Conservation (phyloP, 2,888 invertebrate genomes). For the Nephrotoma appendiculata region DNA sequence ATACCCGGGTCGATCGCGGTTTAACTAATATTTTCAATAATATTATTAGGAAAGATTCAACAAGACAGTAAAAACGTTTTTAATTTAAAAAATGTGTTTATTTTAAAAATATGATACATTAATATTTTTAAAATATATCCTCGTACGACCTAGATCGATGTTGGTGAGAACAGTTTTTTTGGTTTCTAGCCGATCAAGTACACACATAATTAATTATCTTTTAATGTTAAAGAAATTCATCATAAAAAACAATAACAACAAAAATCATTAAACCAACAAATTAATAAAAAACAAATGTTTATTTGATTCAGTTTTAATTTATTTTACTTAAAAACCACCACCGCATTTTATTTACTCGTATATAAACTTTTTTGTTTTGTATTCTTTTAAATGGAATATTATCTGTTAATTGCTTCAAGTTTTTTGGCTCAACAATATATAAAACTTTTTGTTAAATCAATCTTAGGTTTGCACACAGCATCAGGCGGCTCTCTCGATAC, state of each 20-base stretch:
- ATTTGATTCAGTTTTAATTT: slow-evolving; percentile 10
- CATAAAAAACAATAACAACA: neutral
- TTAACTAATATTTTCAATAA: neutral
- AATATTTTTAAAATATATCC: neutral
- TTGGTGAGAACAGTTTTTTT: slow-evolving; percentile 9
- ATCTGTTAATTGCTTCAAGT: neutral
- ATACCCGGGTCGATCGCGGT: slow-evolving; percentile 2
- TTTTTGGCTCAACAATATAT: slow-evolving; percentile 1
- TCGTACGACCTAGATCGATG: slow-evolving; percentile 5
- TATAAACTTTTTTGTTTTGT: too few species aligned
- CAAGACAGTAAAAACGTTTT: neutral
- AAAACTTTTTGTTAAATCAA: slow-evolving; percentile 12
- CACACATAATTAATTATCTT: neutral
- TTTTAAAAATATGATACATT: neutral
- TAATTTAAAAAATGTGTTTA: neutral
- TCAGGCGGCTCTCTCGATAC: slow-evolving; percentile 12
- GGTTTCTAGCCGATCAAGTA: slow-evolving; percentile 7
- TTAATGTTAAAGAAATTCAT: neutral
- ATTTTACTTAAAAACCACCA: slow-evolving; percentile 7
- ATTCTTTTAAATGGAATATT: neutral
- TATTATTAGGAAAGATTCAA: neutral
- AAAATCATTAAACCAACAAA: slow-evolving; percentile 5
- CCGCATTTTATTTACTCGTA: neutral
- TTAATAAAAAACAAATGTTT: slow-evolving; percentile 9
- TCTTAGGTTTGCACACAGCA: slow-evolving; percentile 16